Conservation (phyloP, 2,797 vertebrate genomes). For the Fistularia commersonii region DNA sequence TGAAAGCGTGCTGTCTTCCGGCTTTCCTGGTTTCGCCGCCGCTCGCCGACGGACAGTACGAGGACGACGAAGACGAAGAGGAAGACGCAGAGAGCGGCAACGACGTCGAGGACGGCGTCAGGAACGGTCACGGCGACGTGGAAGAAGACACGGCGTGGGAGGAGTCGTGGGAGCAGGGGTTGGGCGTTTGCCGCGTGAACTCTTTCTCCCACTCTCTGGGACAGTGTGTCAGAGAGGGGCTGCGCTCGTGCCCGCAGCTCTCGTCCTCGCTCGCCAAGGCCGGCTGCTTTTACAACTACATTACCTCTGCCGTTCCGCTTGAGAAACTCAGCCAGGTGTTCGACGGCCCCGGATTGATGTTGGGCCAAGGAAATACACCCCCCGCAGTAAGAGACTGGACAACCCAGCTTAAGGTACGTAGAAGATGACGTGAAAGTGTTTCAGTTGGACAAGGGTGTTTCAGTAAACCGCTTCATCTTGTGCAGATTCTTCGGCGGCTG, state of each 20-base stretch:
- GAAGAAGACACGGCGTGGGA: conserved; percentile 53
- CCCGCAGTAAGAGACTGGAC: conserved; percentile 68
- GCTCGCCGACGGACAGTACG: conserved; percentile 40
- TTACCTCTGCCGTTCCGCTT: conserved; percentile 74
- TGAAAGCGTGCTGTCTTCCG: conserved; percentile 65
- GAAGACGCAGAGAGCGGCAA: conserved; percentile 32
- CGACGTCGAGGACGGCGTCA: conserved; percentile 40
- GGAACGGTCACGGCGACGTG: conserved; percentile 48
- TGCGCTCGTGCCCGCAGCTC: conserved; percentile 68
- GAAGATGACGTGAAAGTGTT: not conserved
- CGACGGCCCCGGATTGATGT: conserved; percentile 44
- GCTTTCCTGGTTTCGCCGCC: conserved; percentile 62
- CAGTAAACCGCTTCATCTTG: not conserved
- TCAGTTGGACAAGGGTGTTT: not conserved
- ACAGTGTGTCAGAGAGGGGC: conserved; percentile 74
- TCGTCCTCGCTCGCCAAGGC: conserved; percentile 71
- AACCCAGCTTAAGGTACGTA: conserved; percentile 72
- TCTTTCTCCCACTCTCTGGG: conserved; percentile 77
- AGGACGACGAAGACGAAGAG: conserved; percentile 38
- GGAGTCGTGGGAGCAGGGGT: conserved; percentile 69
- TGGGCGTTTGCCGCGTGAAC: conserved; percentile 71
- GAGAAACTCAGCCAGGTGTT: conserved; percentile 80
- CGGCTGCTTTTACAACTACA: conserved; percentile 76
- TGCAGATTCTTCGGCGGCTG: conserved; percentile 71
- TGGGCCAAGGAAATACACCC: conserved; percentile 29